Base-by-base conservation (phyloP, 2,113 vertebrate genomes). In the Nerophis lumbriciformis region DNA sequence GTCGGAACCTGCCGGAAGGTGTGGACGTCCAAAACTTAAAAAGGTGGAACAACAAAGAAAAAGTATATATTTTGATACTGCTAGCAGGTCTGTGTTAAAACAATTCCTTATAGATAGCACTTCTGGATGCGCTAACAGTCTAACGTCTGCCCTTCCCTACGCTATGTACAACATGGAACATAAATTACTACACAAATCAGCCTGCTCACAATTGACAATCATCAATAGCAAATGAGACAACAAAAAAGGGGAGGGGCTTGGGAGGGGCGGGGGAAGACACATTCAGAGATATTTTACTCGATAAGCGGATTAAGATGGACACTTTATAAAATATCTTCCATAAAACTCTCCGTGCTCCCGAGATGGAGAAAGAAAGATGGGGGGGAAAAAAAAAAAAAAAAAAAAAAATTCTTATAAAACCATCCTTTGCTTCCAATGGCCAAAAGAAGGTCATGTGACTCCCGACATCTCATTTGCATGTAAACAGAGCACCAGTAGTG, bases 401-500 rank as follows among this genome's bases (percentile, higher is more conserved):
- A 63, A 67, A 59, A 59, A 56, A 56, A 56, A 42, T 38, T 37
- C 9, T 12, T 57, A 57, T 12, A 77, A 75, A 79, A 64, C 66
- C 8, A 14, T 71, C 67, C 59, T 72, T 71, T 50, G 55, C 9
- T 57, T 16, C 38, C 9, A 56, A 39, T 56, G 37, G 37, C 39
- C 16, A 11, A 57, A 57, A 44, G 39, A 44, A 12, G 55, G 37
- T 44, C 55, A 44, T 16, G 39, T 21, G 39, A 57, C 12, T n/a
- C 10, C 79, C 83, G 86, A 89, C 85, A 78, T 88, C 84, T 73
- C 77, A 83, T 87, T 84, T 76, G 82, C 49, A 73, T 92, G 91
- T 94, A 93, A 94, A 94, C 92, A 89, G 87, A 90, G 91, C 93
- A 94, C 93, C 93, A 92, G 92, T 94, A 93, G 92, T 91, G 91